A percentile compares a stretch with the other conserved stretches of the same genome.
Conservation (phyloP, 1,140 invertebrate genomes). For the Drosophila arawakana region DNA sequence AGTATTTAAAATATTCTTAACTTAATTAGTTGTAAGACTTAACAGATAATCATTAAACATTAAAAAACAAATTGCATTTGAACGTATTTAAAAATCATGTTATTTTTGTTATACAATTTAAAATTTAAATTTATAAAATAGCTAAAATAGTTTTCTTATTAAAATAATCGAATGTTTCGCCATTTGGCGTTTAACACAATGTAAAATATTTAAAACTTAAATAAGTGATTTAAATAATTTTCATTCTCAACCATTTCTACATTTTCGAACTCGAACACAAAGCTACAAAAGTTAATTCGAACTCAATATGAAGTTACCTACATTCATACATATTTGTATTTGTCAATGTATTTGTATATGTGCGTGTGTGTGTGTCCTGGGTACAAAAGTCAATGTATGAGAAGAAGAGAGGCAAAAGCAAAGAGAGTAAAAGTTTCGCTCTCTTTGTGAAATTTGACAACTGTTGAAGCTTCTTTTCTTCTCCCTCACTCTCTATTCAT, state of each 20-base stretch:
- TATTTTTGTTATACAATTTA: conserved; percentile 50
- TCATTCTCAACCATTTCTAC: conserved; percentile 25
- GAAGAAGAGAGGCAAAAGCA: conserved; percentile 30
- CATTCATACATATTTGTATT: conserved; percentile 40
- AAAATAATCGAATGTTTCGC: conserved; percentile 21
- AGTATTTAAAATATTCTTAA: conserved; percentile 42
- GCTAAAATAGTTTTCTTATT: conserved; percentile 69
- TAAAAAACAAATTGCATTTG: conserved; percentile 78
- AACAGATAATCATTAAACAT: conserved; percentile 26
- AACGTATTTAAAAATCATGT: conserved; percentile 63
- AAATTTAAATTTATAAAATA: conserved; percentile 50
- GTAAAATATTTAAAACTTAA: conserved; percentile 36
- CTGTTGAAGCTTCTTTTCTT: conserved; percentile 9
- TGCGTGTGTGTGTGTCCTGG: conserved; percentile 31
- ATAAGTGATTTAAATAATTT: conserved; percentile 41
- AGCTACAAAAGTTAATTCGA: conserved; percentile 16
- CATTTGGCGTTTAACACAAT: conserved; percentile 2
- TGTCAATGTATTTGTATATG: conserved; percentile 71
- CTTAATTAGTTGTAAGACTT: conserved; percentile 68
- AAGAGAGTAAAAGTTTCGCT: conserved; percentile 17
- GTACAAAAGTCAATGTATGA: conserved; percentile 63
- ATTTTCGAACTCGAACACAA: conserved; percentile 22
- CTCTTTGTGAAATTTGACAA: conserved; percentile 12
- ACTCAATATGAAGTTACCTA: conserved; percentile 26
- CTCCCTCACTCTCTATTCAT: conserved; percentile 23